These are phyloP conservation scores for Plagodis pulveraria DNA, from an alignment of 2,888 invertebrate species.

Conservation along the genomic window DNA sequence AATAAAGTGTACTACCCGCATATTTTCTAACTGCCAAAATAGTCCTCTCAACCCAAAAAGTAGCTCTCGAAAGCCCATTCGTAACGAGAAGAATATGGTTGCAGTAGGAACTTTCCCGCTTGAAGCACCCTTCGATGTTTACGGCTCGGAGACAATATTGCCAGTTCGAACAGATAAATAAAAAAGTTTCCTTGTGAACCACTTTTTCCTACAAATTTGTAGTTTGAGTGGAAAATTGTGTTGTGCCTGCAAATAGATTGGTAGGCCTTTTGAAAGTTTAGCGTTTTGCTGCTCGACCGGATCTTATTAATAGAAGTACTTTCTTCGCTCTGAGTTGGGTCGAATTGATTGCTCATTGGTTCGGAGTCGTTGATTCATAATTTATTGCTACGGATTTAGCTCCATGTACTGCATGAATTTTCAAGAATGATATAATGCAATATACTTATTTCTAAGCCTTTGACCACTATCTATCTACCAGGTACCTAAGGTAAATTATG, in stretches of 20 bases:
- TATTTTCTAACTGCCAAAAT: background rate
- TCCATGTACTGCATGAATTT: conserved; percentile 3
- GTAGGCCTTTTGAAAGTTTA: conserved; percentile 20
- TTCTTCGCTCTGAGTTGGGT: conserved; percentile 5
- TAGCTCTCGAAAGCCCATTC: conserved; percentile 13
- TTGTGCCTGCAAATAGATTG: conserved; percentile 28
- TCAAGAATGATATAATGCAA: background rate
- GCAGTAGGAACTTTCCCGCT: conserved; percentile 17
- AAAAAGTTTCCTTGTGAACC: conserved; percentile 35
- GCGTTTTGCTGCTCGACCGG: conserved; percentile 7
- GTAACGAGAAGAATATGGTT: conserved; percentile 23
- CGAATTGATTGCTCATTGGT: conserved; percentile 14
- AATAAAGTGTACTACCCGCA: too few species aligned
- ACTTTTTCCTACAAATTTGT: conserved; percentile 30
- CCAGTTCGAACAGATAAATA: conserved; percentile 36
- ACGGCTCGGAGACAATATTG: conserved; percentile 34
- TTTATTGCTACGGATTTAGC: conserved; percentile 12
- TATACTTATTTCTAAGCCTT: too few species aligned
- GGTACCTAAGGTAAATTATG: too few species aligned
- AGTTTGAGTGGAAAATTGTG: conserved; percentile 41
- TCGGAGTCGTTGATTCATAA: conserved; percentile 17
- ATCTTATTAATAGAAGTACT: background rate
- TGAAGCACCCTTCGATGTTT: conserved; percentile 17
- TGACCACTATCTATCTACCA: too few species aligned
- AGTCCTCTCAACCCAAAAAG: conserved; percentile 1